phyloP scores from a whole-genome alignment of 2,113 vertebrate species.

The Panthera leo region DNA sequence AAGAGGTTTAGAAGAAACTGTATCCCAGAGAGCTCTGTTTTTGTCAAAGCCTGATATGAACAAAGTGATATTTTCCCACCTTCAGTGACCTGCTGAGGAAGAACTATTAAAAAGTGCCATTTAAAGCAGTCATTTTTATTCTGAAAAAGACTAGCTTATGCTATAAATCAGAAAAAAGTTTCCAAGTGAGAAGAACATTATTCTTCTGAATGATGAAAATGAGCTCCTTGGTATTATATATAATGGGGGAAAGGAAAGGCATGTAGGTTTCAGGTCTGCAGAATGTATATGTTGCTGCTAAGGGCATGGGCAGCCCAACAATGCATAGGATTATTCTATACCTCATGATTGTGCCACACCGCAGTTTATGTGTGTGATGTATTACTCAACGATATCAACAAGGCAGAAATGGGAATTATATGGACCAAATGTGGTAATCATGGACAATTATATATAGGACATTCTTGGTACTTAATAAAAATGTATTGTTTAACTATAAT shows the following conservation, averaged over 20 bases:
- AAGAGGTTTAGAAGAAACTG: neutral
- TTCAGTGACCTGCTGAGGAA: conserved; percentile 30
- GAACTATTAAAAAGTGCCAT: conserved; percentile 22
- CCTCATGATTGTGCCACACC: neutral
- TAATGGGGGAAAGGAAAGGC: conserved; percentile 30
- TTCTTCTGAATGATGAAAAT: conserved; percentile 52
- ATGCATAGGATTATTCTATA: neutral
- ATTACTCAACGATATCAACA: neutral
- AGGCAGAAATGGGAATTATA: neutral
- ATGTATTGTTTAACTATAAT: neutral
- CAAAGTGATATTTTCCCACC: conserved; percentile 9
- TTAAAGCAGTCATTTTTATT: conserved; percentile 61
- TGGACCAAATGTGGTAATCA: neutral
- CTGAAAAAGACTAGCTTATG: neutral
- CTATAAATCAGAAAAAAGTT: conserved; percentile 42
- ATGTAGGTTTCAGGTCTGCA: neutral
- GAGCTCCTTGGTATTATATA: neutral
- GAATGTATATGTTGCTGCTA: conserved; percentile 36
- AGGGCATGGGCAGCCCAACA: neutral
- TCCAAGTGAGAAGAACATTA: conserved; percentile 42
- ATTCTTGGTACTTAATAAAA: neutral
- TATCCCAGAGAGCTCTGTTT: conserved; percentile 11
- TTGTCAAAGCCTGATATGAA: conserved; percentile 7
- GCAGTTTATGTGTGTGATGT: neutral
- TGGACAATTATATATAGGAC: neutral